A percentile compares a stretch with the other conserved stretches of the same genome.
These are phyloP conservation scores for Psix sp. DNA, from an alignment of 1,140 invertebrate genomes.

Conservation along the genomic window DNA sequence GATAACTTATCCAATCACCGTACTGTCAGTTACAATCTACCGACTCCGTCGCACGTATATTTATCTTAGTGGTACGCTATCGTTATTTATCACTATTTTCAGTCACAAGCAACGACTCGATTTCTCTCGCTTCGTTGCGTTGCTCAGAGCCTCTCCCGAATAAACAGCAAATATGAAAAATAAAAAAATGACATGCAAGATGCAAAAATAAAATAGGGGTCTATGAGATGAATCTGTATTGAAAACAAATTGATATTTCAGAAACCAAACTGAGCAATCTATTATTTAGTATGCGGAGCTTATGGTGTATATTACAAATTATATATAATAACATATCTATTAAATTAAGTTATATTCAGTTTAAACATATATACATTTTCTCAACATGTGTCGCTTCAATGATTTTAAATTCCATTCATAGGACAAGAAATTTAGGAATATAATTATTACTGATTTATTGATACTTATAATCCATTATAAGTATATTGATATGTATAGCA, in stretches of 20 bases:
- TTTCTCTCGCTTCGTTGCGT: slow-evolving; percentile 60
- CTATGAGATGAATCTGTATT: slow-evolving; percentile 51
- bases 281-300: slow-evolving; percentile 44
- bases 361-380: too few species aligned
- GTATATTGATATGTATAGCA: too few species aligned
- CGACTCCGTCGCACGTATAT: slow-evolving; percentile 72
- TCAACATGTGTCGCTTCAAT: too few species aligned
- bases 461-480: too few species aligned
- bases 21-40: slow-evolving; percentile 75
- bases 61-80: slow-evolving; percentile 75
- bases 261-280: slow-evolving; percentile 51
- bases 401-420: too few species aligned
- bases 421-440: too few species aligned
- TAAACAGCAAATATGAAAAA: slow-evolving; percentile 33
- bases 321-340: slow-evolving; percentile 34
- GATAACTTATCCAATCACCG: slow-evolving; percentile 75
- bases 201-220: slow-evolving; percentile 39
- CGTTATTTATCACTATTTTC: slow-evolving; percentile 75
- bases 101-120: slow-evolving; percentile 65
- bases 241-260: slow-evolving; percentile 61
- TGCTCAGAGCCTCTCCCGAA: slow-evolving; percentile 33
- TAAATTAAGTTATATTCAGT: background rate
- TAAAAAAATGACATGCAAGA: slow-evolving; percentile 12
- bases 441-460: too few species aligned
- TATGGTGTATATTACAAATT: slow-evolving; percentile 28